Conservation (phyloP, 1,140 invertebrate genomes). For the Sitophilus oryzae region DNA sequence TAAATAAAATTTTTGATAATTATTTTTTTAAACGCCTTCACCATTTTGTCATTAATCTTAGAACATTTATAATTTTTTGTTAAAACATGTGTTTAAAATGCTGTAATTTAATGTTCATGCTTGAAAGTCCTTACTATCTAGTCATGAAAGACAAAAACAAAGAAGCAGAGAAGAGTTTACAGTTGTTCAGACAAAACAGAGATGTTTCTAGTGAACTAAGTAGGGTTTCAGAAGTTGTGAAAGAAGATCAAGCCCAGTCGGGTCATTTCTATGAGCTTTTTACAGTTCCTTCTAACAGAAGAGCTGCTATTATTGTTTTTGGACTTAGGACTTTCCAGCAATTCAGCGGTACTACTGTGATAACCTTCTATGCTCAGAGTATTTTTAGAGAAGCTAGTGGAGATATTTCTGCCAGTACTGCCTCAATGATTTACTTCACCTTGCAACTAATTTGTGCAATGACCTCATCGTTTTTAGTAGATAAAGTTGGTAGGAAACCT, state of each 20-base stretch:
- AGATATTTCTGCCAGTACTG: conserved; percentile 32
- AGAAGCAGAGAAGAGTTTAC: conserved; percentile 57
- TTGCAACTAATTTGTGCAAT: conserved; percentile 61
- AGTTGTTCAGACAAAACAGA: conserved; percentile 53
- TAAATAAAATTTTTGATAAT: neutral
- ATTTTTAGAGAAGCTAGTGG: conserved; percentile 58
- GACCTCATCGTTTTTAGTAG: conserved; percentile 59
- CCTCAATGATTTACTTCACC: conserved; percentile 55
- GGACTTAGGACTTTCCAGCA: conserved; percentile 68
- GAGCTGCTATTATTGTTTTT: conserved; percentile 57
- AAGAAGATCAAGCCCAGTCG: conserved; percentile 11
- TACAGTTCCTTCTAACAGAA: conserved; percentile 48
- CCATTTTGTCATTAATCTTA: too few relatives aligned
- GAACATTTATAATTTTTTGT: neutral
- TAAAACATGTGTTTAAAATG: too few relatives aligned
- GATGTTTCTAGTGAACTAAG: conserved; percentile 58
- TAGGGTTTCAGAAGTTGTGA: conserved; percentile 48
- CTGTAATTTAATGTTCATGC: conserved; percentile 62
- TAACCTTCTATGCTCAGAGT: conserved; percentile 68
- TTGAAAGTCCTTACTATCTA: conserved; percentile 73
- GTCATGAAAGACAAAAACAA: conserved; percentile 51
- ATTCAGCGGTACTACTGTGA: conserved; percentile 65
- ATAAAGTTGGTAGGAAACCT: conserved; percentile 62
- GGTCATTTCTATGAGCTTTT: conserved; percentile 17
- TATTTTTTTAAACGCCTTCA: neutral